These are phyloP conservation scores for Mamestra configurata DNA, from an alignment of 1,140 invertebrate genomes.

Conservation along the genomic window DNA sequence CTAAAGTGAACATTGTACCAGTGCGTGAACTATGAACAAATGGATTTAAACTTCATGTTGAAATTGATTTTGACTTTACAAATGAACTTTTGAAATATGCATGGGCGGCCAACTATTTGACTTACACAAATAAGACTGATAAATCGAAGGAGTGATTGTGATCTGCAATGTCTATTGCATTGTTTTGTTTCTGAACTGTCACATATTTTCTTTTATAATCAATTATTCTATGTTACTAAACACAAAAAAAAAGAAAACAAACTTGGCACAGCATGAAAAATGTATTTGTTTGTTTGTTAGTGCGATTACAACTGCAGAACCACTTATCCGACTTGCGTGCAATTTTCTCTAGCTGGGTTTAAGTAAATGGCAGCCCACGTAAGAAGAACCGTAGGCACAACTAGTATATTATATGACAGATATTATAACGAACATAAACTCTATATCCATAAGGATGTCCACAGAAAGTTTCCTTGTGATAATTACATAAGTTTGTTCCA, in stretches of 20 bases:
- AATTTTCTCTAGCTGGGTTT: no score
- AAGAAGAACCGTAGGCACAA: no score
- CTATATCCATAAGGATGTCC: neutral
- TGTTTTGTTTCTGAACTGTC: no score
- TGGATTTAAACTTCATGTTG: neutral
- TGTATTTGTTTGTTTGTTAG: no score
- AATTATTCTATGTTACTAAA: no score
- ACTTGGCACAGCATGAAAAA: no score
- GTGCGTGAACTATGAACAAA: neutral
- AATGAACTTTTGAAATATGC: slow-evolving; percentile 2
- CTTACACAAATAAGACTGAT: no score
- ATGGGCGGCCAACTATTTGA: neutral
- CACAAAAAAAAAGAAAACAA: no score
- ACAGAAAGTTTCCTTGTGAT: neutral
- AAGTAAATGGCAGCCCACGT: no score
- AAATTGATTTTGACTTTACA: neutral
- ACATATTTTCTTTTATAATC: no score
- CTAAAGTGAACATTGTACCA: neutral
- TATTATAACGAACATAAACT: neutral
- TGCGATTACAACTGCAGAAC: no score
- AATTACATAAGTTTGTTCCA: slow-evolving; percentile 20
- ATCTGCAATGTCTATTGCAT: neutral
- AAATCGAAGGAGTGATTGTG: neutral
- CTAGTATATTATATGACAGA: neutral
- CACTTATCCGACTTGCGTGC: no score